These are phyloP conservation scores for Argyrosomus regius DNA, from an alignment of 2,797 vertebrate genomes.

Conservation along the genomic window DNA sequence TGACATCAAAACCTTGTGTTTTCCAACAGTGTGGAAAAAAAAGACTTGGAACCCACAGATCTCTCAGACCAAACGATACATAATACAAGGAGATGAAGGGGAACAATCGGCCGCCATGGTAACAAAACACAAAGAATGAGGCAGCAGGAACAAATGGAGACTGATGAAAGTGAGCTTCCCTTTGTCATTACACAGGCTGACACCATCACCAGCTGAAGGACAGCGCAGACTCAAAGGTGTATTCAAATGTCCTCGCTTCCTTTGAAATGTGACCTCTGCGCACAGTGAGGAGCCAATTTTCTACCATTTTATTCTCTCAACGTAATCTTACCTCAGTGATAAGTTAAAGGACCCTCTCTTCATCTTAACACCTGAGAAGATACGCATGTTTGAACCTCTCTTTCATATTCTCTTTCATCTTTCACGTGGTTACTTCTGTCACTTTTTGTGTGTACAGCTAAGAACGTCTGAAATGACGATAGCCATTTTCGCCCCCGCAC, in stretches of 20 bases:
- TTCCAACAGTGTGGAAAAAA: slow-evolving; percentile 49
- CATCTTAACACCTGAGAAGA: slow-evolving; percentile 7
- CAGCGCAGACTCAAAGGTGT: slow-evolving; percentile 35
- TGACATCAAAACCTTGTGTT: slow-evolving; percentile 60
- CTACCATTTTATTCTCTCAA: slow-evolving; percentile 38
- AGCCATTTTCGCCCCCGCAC: background rate
- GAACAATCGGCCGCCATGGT: slow-evolving; percentile 50
- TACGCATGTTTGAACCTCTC: slow-evolving; percentile 5
- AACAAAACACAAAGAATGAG: slow-evolving; percentile 59
- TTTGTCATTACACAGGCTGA: slow-evolving; percentile 59
- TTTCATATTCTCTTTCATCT: slow-evolving; percentile 43
- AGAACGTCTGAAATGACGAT: background rate
- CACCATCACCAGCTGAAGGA: slow-evolving; percentile 60
- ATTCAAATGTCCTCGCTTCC: slow-evolving; percentile 51
- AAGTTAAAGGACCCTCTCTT: slow-evolving; percentile 24
- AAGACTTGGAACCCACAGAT: slow-evolving; percentile 60
- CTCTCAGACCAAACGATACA: slow-evolving; percentile 54
- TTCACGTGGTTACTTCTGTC: background rate
- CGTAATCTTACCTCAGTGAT: slow-evolving; percentile 35
- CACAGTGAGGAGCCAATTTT: slow-evolving; percentile 22
- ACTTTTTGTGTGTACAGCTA: background rate
- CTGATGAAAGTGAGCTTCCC: slow-evolving; percentile 69
- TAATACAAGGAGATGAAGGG: slow-evolving; percentile 64
- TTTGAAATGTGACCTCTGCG: slow-evolving; percentile 69
- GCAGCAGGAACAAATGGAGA: slow-evolving; percentile 60